Percentiles rank a stretch among this genome's conserved stretches.
Conservation (phyloP, 2,797 vertebrate genomes). For the Anabacerthia variegaticeps region DNA sequence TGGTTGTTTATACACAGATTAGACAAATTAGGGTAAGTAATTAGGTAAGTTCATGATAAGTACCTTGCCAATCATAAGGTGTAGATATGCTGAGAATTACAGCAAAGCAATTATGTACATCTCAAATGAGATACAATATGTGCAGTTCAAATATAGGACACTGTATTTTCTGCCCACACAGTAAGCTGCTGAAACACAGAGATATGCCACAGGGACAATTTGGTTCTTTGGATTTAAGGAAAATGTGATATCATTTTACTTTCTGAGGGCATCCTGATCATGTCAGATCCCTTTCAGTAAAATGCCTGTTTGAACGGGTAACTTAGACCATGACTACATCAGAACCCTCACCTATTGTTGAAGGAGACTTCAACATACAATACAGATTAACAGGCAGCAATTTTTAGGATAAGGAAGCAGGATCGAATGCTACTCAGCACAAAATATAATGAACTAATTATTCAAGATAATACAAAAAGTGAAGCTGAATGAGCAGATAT, state of each 20-base stretch:
- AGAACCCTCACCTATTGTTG: background rate
- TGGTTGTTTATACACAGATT: background rate
- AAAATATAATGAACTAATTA: background rate
- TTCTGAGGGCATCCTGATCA: background rate
- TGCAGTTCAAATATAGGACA: background rate
- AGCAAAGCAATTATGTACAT: background rate
- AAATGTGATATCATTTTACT: background rate
- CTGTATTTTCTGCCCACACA: background rate
- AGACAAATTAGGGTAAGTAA: slow-evolving; percentile 11
- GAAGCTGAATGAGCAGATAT: background rate
- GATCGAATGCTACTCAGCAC: background rate
- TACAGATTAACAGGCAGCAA: background rate
- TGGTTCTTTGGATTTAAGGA: background rate
- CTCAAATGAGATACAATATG: background rate
- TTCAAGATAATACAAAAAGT: background rate
- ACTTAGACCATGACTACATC: background rate
- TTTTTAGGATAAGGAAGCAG: background rate
- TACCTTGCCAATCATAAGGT: background rate
- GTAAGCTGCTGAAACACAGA: background rate
- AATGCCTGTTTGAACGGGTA: background rate
- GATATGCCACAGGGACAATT: background rate
- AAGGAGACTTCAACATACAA: background rate
- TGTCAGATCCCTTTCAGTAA: background rate
- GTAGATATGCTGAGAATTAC: background rate
- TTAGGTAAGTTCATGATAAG: background rate